phyloP scores from a whole-genome alignment of 2,113 vertebrate species.

The Haemorhous mexicanus region DNA sequence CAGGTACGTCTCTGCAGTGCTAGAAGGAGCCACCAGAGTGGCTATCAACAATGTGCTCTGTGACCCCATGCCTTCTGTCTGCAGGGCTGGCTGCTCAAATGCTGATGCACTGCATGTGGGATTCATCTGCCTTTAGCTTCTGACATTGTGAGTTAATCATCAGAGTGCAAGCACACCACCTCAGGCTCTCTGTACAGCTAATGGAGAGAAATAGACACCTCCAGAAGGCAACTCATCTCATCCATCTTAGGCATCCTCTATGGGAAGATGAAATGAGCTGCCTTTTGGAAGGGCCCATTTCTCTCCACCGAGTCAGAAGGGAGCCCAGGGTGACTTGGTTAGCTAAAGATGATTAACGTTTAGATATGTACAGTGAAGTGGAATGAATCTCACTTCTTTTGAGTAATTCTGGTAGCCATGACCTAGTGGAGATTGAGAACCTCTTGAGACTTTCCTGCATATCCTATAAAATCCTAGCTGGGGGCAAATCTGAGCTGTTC shows the following conservation, averaged over 20 bases:
- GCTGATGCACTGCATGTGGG: not conserved
- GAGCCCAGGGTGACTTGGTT: not conserved
- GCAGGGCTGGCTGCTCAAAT: constrained; percentile 9
- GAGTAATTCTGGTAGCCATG: constrained; percentile 5
- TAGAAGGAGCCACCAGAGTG: not conserved
- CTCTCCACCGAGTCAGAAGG: not conserved
- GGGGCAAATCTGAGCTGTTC: not conserved
- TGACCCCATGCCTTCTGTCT: not conserved
- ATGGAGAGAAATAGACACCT: constrained; percentile 44
- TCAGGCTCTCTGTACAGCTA: constrained; percentile 14
- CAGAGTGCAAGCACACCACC: constrained; percentile 29
- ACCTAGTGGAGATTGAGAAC: constrained; percentile 3
- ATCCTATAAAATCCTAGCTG: constrained; percentile 16
- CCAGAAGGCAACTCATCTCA: constrained; percentile 22
- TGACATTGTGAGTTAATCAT: constrained; percentile 49
- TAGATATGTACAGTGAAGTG: not conserved
- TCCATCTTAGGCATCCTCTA: not conserved
- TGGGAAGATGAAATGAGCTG: not conserved
- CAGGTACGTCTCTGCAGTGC: not conserved
- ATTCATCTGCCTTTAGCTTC: constrained; percentile 48
- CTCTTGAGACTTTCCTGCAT: not conserved
- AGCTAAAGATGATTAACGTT: not conserved
- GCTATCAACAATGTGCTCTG: not conserved
- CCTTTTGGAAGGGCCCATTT: constrained; percentile 18
- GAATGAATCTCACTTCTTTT: constrained; percentile 5